Percentiles rank a stretch among this genome's conserved stretches.
Conservation (phyloP, 2,888 invertebrate genomes). For the Pasiphila rectangulata region DNA sequence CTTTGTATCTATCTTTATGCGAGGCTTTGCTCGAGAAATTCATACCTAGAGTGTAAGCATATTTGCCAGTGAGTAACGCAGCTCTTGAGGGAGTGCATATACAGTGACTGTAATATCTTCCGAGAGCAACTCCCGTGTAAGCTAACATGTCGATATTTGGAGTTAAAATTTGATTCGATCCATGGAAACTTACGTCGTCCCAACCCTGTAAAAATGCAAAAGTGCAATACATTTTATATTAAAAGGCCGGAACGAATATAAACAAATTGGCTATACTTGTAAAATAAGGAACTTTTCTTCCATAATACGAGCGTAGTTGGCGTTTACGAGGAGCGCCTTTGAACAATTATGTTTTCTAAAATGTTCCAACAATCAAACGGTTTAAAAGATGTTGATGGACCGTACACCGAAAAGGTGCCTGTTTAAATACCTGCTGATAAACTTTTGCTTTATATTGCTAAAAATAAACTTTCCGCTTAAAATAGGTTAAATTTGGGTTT, state of each 20-base stretch:
- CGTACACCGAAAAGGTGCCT: not conserved
- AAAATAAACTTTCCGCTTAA: too few species aligned
- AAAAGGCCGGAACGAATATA: too few species aligned
- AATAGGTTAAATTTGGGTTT: too few species aligned
- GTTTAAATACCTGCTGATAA: too few species aligned
- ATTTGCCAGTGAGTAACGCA: conserved; percentile 90
- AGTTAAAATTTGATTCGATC: conserved; percentile 91
- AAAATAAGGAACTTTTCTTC: not conserved
- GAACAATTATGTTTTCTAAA: not conserved
- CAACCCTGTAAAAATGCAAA: too few species aligned
- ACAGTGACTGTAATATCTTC: conserved; percentile 91
- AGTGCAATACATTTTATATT: too few species aligned
- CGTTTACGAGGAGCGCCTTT: not conserved
- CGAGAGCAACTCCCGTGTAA: conserved; percentile 90
- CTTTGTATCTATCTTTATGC: too few species aligned
- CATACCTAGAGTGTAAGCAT: conserved; percentile 88
- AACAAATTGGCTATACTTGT: too few species aligned
- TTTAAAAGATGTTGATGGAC: not conserved
- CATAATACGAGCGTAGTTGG: not conserved
- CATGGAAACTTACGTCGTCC: conserved; percentile 95
- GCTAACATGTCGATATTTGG: conserved; percentile 95
- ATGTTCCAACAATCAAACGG: not conserved
- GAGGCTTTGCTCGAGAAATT: too few species aligned
- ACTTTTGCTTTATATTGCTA: too few species aligned
- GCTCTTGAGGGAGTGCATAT: conserved; percentile 92